Conservation (phyloP, 2,888 invertebrate species). For the Leptopilina drosophilae region DNA sequence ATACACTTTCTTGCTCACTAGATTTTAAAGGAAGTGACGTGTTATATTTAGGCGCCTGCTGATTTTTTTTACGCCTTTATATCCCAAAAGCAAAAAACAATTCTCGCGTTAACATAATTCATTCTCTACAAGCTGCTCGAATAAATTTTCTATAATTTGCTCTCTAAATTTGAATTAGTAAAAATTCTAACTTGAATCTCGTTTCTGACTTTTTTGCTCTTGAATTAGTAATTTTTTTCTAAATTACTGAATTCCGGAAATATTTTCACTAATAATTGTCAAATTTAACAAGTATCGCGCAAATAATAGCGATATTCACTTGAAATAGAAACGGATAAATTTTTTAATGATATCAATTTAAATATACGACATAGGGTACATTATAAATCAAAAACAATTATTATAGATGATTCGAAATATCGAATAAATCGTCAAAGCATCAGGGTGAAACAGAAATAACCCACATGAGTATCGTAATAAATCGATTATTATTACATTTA, state of each 20-base stretch:
- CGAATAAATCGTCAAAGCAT: slow-evolving; percentile 44
- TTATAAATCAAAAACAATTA: background rate
- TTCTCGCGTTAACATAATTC: slow-evolving; percentile 33
- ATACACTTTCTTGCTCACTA: slow-evolving; percentile 2
- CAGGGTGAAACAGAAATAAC: slow-evolving; percentile 39
- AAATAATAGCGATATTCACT: too few relatives aligned
- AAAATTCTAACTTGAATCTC: too few relatives aligned
- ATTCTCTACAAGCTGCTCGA: background rate
- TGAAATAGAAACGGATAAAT: background rate
- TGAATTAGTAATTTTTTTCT: too few relatives aligned
- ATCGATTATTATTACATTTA: slow-evolving; percentile 16
- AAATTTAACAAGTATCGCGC: too few relatives aligned
- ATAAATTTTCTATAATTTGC: too few relatives aligned
- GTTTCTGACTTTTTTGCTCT: too few relatives aligned
- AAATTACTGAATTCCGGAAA: too few relatives aligned
- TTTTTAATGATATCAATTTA: background rate
- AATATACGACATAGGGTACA: background rate
- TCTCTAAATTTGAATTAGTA: too few relatives aligned
- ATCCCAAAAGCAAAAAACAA: background rate
- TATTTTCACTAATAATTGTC: too few relatives aligned
- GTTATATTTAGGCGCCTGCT: slow-evolving; percentile 25
- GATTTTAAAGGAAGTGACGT: slow-evolving; percentile 28
- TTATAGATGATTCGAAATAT: slow-evolving; percentile 8
- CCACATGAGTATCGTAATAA: slow-evolving; percentile 35
- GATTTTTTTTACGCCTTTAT: slow-evolving; percentile 10